Evolutionary conservation across 2,888 invertebrate species (phyloP).

Genomic region (Phoenoteleia sp.): DNA sequence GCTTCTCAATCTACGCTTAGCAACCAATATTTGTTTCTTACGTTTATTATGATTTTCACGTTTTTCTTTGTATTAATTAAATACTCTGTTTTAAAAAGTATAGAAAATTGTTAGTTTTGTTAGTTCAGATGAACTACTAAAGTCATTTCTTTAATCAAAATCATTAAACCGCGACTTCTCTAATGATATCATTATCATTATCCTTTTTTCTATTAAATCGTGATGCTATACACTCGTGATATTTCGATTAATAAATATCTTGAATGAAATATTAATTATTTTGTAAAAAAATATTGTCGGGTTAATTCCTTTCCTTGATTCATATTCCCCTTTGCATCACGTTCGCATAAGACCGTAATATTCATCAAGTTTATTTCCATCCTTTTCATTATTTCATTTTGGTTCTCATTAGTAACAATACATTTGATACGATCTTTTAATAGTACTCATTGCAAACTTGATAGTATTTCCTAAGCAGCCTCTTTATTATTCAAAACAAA

Average conservation of each 20-base stretch:
- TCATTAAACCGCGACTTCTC: neutral
- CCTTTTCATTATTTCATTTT: neutral
- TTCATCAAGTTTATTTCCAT: neutral
- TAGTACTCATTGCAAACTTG: neutral
- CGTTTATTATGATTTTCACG: neutral
- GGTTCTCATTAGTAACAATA: neutral
- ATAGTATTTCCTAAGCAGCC: no score
- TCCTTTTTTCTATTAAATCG: neutral
- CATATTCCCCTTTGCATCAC: neutral
- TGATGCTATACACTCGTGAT: neutral
- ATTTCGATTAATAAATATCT: neutral
- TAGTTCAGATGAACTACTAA: neutral
- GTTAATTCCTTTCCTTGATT: neutral
- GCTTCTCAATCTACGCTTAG: neutral
- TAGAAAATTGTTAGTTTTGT: no score
- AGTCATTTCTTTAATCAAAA: neutral
- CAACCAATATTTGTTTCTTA: neutral
- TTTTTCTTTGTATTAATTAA: neutral
- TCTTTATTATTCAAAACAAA: no score
- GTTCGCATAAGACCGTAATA: neutral
- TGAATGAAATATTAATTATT: constrained; percentile 32
- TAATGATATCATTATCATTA: constrained; percentile 28
- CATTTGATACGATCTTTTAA: neutral
- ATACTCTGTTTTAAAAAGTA: neutral
- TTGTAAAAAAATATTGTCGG: neutral